Conservation (phyloP, 2,113 vertebrate species). For the Semnopithecus entellus region DNA sequence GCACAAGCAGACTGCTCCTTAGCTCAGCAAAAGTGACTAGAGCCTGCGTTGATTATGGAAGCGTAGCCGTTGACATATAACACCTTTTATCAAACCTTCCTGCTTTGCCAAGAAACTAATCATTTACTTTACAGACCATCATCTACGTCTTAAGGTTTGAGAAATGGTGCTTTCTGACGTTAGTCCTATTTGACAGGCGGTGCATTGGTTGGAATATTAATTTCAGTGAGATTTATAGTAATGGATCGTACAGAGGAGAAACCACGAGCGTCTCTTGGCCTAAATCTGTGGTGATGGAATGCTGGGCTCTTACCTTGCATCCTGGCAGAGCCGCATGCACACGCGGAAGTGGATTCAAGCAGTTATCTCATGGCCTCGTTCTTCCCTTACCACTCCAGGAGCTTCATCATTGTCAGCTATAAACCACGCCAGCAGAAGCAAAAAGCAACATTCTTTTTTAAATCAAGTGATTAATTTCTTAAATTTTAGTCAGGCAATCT, state of each 20-base stretch:
- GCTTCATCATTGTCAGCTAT: background rate
- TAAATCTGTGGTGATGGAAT: background rate
- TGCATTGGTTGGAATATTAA: constrained; percentile 29
- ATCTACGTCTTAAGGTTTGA: constrained; percentile 9
- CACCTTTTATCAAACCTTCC: background rate
- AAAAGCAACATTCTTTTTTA: background rate
- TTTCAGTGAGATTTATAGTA: background rate
- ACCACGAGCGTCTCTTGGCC: background rate
- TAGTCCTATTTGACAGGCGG: background rate
- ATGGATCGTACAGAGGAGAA: background rate
- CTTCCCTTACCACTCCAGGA: background rate
- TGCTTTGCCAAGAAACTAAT: background rate
- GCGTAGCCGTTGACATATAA: background rate
- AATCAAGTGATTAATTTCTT: background rate
- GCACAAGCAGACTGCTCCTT: background rate
- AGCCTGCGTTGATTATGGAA: background rate
- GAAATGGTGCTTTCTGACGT: background rate
- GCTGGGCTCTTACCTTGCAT: background rate
- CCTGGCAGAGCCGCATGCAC: background rate
- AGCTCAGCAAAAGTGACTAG: background rate
- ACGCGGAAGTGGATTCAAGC: background rate
- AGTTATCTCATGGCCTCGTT: background rate
- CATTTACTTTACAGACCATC: constrained; percentile 15
- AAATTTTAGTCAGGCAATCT: background rate
- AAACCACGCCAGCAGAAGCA: background rate